phyloP scores from a whole-genome alignment of 2,113 vertebrate genomes.

The Smithornis capensis region DNA sequence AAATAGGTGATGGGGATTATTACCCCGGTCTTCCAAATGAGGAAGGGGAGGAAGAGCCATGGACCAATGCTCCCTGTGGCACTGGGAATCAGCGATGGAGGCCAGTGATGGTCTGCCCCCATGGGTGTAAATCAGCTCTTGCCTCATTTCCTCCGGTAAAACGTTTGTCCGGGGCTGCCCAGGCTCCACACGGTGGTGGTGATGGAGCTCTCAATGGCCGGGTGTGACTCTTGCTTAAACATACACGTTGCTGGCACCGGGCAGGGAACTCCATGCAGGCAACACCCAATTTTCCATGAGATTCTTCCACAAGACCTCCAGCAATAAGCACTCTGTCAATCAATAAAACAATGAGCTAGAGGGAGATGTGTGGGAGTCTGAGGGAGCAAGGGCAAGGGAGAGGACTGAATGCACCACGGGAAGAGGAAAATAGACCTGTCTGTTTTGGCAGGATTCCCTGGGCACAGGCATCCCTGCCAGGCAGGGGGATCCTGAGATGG shows the following conservation, averaged over 20 bases:
- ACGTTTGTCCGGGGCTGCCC: neutral
- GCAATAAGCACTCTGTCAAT: neutral
- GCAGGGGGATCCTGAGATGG: neutral
- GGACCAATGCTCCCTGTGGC: neutral
- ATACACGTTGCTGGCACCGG: neutral
- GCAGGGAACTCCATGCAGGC: neutral
- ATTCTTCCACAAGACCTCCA: neutral
- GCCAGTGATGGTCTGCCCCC: neutral
- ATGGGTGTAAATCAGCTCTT: neutral
- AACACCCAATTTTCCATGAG: neutral
- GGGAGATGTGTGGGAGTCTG: neutral
- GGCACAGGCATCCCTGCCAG: neutral
- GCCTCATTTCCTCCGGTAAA: neutral
- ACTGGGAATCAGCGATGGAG: neutral
- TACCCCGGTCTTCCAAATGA: neutral
- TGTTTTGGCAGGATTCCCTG: neutral
- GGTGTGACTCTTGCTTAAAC: neutral
- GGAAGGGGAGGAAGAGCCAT: neutral
- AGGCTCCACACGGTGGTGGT: neutral
- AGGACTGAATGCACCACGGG: accelerated
- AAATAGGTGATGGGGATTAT: constrained; percentile 52
- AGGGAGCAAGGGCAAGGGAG: accelerated
- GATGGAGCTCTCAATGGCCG: neutral
- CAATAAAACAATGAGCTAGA: neutral
- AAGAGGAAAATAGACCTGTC: neutral